These are phyloP conservation scores for Oreochromis tanganicae DNA, from an alignment of 2,113 vertebrate genomes.

Conservation along the genomic window DNA sequence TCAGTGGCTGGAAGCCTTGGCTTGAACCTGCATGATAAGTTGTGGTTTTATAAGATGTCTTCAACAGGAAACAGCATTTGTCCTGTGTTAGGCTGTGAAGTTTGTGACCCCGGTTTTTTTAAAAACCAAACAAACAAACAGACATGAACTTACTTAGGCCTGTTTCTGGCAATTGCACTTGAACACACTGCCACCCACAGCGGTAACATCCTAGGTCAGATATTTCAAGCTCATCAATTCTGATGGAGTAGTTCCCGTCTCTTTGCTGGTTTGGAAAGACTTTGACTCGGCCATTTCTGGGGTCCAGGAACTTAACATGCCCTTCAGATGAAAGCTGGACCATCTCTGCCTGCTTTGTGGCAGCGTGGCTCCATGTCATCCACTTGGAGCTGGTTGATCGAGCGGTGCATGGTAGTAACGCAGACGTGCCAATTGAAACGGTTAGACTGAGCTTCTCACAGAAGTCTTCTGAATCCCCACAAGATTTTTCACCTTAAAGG, in stretches of 20 bases:
- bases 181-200: constrained; percentile 23
- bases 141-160: background rate
- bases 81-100: background rate
- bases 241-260: constrained; percentile 61
- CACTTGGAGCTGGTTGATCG: fast-evolving
- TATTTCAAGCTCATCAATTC: constrained; percentile 25
- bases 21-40: background rate
- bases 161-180: constrained; percentile 1
- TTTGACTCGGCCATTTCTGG: constrained; percentile 48
- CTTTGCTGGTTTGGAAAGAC: constrained; percentile 40
- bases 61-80: constrained; percentile 24
- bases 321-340: background rate
- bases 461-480: fast-evolving
- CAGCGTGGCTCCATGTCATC: constrained; percentile 37
- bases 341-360: background rate
- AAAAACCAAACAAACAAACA: background rate
- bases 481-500: background rate
- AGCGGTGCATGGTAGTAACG: constrained; percentile 42
- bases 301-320: constrained; percentile 26
- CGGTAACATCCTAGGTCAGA: constrained; percentile 53
- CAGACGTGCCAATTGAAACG: constrained; percentile 10
- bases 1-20: background rate
- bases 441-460: background rate
- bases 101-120: background rate
- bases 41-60: background rate